phyloP scores from a whole-genome alignment of 2,797 vertebrate species.

The Peromyscus aztecus region DNA sequence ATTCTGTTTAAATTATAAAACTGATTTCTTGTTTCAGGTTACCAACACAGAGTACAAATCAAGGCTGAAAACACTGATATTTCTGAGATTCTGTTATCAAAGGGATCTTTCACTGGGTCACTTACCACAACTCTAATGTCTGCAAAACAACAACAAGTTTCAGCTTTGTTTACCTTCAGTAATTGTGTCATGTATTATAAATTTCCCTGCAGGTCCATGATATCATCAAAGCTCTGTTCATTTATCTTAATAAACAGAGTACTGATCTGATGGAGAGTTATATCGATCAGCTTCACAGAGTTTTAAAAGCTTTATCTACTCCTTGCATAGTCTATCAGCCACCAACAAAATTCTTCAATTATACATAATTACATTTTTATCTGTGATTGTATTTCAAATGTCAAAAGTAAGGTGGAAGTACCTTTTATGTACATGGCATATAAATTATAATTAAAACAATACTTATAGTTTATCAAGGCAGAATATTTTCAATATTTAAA shows the following conservation, averaged over 20 bases:
- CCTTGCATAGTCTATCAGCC: too few relatives aligned
- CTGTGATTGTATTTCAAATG: neutral
- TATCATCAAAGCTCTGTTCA: neutral
- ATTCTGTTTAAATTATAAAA: slow-evolving; percentile 28
- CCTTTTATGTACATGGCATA: neutral
- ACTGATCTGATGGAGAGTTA: neutral
- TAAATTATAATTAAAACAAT: neutral
- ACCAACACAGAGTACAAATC: neutral
- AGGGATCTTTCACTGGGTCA: neutral
- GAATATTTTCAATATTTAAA: neutral
- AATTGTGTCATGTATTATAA: slow-evolving; percentile 21
- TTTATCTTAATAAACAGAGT: slow-evolving; percentile 37
- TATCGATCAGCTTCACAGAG: neutral
- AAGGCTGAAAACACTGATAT: neutral
- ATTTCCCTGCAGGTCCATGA: neutral
- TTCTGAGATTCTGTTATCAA: neutral
- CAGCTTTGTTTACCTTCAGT: neutral
- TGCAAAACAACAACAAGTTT: neutral
- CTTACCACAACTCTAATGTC: neutral
- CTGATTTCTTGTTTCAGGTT: neutral
- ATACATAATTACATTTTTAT: neutral
- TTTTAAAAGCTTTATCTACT: neutral
- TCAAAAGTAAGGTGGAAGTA: neutral
- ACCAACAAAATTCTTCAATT: neutral
- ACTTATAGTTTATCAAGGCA: neutral